These are phyloP conservation scores for Isurus oxyrinchus DNA, from an alignment of 2,113 vertebrate species.

Conservation along the genomic window DNA sequence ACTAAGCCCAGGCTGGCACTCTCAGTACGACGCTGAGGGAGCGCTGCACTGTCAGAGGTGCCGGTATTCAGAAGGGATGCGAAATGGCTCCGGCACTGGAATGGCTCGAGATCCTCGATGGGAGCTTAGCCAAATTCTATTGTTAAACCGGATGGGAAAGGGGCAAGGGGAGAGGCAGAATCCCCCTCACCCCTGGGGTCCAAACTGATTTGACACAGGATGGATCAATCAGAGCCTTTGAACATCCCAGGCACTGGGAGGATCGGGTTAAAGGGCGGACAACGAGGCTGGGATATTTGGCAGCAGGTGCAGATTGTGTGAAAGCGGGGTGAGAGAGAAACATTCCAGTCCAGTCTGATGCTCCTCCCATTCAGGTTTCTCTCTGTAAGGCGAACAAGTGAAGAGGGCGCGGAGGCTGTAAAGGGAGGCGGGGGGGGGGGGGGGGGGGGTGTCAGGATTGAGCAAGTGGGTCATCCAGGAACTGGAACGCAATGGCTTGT, in stretches of 20 bases:
- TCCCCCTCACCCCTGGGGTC: background rate
- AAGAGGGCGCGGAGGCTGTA: no score
- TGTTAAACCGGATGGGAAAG: background rate
- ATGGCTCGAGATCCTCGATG: background rate
- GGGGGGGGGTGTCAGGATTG: background rate
- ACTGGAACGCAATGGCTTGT: background rate
- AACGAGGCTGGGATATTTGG: background rate
- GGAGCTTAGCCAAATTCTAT: background rate
- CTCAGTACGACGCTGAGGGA: background rate
- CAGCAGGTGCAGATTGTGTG: background rate
- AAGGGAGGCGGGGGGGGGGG: accelerated
- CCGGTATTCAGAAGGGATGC: no score
- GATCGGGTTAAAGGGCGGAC: background rate
- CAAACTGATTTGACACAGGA: background rate
- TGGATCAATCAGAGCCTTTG: background rate
- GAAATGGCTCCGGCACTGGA: no score
- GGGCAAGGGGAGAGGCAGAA: no score
- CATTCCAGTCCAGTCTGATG: no score
- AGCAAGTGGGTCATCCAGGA: background rate
- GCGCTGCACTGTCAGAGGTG: background rate
- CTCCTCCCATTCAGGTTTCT: background rate
- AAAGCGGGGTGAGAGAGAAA: background rate
- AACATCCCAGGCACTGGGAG: background rate
- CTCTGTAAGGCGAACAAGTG: background rate
- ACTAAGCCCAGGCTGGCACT: no score